These are phyloP conservation scores for Eurytoma adleriae DNA, from an alignment of 2,888 invertebrate species.

Conservation along the genomic window DNA sequence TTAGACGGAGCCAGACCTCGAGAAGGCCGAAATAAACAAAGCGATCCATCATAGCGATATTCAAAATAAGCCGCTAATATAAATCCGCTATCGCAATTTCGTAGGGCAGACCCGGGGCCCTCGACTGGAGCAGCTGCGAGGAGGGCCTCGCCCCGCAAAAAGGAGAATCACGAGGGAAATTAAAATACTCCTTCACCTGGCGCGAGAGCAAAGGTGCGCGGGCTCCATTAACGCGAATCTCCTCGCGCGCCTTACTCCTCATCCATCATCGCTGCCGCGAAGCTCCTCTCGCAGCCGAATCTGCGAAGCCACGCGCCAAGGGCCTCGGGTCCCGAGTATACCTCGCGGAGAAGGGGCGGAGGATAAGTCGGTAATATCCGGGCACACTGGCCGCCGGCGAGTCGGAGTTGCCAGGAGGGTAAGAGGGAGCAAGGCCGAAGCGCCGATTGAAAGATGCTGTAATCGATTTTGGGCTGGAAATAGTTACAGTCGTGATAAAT, in stretches of 20 bases:
- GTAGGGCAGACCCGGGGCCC: not conserved
- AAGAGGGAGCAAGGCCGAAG: not conserved
- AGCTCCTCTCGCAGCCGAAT: not conserved
- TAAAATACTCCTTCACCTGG: constrained; percentile 1
- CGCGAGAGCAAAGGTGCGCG: not conserved
- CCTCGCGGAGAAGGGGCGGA: not conserved
- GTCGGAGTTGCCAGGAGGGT: not conserved
- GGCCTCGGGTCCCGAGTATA: not conserved
- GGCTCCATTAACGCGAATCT: constrained; percentile 18
- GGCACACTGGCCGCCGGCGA: not conserved
- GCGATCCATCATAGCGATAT: constrained; percentile 10
- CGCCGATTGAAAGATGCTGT: not conserved
- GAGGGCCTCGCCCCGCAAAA: not conserved
- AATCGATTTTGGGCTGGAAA: no score
- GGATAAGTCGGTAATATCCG: constrained; percentile 7
- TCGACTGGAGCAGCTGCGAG: constrained; percentile 4
- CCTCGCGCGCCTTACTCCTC: not conserved
- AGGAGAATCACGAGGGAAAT: not conserved
- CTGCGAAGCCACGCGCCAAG: not conserved
- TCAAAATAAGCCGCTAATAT: constrained; percentile 3
- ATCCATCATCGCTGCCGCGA: constrained; percentile 32
- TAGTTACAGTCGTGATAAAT: no score
- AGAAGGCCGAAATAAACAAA: constrained; percentile 1
- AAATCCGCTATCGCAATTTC: constrained; percentile 12
- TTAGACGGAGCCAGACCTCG: no score